phyloP scores from a whole-genome alignment of 2,797 vertebrate genomes.

The Neopelma chrysocephalum region DNA sequence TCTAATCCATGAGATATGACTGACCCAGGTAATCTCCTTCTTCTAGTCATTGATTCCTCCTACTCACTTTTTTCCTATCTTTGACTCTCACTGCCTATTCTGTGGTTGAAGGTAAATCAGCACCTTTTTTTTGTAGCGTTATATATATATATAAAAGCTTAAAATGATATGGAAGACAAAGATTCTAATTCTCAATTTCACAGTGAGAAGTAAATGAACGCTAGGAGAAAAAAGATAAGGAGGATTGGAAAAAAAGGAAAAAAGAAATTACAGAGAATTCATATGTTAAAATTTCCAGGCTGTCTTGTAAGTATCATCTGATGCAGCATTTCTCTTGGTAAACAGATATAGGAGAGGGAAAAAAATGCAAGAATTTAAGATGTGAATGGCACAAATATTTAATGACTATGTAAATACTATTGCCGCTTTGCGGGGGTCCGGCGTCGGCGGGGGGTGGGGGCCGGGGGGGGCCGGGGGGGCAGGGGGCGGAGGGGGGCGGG shows the following conservation, averaged over 20 bases:
- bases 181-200: neutral
- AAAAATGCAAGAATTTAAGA: neutral
- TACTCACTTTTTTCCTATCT: neutral
- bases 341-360: neutral
- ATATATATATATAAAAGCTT: neutral
- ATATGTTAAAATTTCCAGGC: neutral
- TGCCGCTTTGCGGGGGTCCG: too few species aligned
- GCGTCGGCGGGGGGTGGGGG: too few species aligned
- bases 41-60: neutral
- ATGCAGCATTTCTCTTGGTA: neutral
- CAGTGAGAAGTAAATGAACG: neutral
- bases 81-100: neutral
- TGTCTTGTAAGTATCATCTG: neutral
- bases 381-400: neutral
- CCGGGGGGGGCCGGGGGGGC: too few species aligned
- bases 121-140: neutral
- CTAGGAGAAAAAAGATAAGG: neutral
- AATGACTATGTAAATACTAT: neutral
- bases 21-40: neutral
- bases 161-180: neutral
- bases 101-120: neutral
- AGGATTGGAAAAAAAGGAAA: neutral
- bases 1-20: accelerated
- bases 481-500: too few species aligned
- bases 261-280: neutral